Evolutionary conservation across 2,797 vertebrate genomes (phyloP).

Genomic region (Varecia variegata): DNA sequence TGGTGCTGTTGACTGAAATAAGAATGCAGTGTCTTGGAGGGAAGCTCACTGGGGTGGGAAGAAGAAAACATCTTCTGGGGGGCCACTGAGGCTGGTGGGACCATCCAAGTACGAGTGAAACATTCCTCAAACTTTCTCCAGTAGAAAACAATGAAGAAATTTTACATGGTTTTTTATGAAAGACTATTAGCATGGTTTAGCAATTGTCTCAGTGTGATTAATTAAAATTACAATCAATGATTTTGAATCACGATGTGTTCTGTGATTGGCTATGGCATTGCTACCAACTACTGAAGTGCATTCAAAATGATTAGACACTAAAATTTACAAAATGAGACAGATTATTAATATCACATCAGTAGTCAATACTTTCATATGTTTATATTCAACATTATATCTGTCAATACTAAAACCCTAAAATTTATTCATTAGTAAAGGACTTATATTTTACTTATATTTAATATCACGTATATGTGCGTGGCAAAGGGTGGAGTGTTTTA

Average conservation of each 20-base stretch:
- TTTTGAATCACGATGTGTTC: slow-evolving; percentile 26
- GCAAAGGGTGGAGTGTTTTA: background rate
- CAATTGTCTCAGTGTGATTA: background rate
- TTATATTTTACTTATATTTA: background rate
- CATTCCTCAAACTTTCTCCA: background rate
- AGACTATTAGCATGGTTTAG: background rate
- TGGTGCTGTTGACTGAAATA: rapidly evolving
- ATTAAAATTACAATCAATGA: slow-evolving; percentile 29
- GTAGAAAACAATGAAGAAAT: background rate
- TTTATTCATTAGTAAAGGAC: background rate
- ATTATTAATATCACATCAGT: background rate
- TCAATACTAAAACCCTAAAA: slow-evolving; percentile 38
- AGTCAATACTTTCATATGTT: background rate
- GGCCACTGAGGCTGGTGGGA: background rate
- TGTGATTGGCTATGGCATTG: background rate
- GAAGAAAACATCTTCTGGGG: background rate
- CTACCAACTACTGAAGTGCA: background rate
- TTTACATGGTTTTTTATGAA: slow-evolving; percentile 29
- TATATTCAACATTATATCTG: background rate
- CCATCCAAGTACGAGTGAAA: too few relatives aligned
- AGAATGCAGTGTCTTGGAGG: background rate
- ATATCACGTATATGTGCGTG: background rate
- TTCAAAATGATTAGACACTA: slow-evolving; percentile 1
- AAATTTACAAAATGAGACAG: slow-evolving; percentile 22
- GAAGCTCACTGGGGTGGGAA: background rate